phyloP scores from a whole-genome alignment of 2,888 invertebrate genomes.

The Microchrysa polita region DNA sequence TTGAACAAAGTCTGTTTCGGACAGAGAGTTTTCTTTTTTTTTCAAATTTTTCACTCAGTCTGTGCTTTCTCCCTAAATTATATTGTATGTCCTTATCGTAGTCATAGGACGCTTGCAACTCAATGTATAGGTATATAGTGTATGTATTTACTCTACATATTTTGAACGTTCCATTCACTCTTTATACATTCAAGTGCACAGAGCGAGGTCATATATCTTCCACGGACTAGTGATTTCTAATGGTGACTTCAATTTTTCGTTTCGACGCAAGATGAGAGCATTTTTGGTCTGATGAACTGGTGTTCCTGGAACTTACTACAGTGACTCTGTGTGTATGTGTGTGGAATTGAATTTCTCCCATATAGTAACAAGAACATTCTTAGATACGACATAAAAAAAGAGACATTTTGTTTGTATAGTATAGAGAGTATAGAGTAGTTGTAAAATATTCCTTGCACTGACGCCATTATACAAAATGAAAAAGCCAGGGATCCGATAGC shows the following conservation, averaged over 20 bases:
- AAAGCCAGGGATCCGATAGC: too few species aligned
- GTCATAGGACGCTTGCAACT: neutral
- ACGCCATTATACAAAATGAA: too few species aligned
- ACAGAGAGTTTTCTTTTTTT: slow-evolving; percentile 3
- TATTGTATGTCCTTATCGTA: neutral
- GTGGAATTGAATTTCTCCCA: slow-evolving; percentile 3
- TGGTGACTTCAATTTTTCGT: slow-evolving; percentile 42
- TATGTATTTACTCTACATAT: slow-evolving; percentile 9
- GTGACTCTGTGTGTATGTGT: too few species aligned
- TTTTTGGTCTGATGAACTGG: slow-evolving; percentile 20
- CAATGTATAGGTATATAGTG: neutral
- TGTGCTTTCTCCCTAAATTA: slow-evolving; percentile 15
- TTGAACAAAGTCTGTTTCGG: too few species aligned
- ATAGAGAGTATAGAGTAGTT: too few species aligned
- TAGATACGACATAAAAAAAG: too few species aligned
- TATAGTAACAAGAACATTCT: too few species aligned
- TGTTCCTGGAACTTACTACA: slow-evolving; percentile 30
- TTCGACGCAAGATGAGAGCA: neutral
- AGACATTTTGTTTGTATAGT: too few species aligned
- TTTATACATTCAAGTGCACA: neutral
- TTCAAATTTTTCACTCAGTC: neutral
- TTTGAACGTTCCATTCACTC: neutral
- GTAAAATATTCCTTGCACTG: too few species aligned
- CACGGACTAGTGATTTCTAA: slow-evolving; percentile 50
- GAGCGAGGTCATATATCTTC: slow-evolving; percentile 48